Conservation (phyloP, 1,140 invertebrate species). For the Forficula auricularia region DNA sequence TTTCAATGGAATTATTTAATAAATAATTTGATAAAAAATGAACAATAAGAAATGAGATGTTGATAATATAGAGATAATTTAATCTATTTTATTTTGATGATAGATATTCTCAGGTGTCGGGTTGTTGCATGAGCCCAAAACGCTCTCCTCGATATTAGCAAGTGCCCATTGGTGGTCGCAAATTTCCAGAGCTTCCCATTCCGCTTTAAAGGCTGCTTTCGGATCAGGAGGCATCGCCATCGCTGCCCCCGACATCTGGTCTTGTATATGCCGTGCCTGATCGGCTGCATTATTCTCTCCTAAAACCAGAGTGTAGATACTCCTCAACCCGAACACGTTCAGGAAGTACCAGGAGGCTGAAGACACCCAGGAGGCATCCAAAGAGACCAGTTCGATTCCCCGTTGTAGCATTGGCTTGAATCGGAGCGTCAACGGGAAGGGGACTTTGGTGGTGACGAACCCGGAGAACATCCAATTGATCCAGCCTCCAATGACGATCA, state of each 20-base stretch:
- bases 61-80: no score
- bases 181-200: conserved; percentile 97
- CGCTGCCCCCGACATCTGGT: conserved; percentile 93
- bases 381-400: conserved; percentile 82
- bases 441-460: conserved; percentile 97
- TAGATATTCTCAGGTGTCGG: conserved; percentile 22
- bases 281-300: conserved; percentile 98
- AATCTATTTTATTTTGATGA: conserved; percentile 24
- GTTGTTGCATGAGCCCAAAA: conserved; percentile 26
- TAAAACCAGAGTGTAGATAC: conserved; percentile 92
- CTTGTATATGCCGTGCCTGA: conserved; percentile 89
- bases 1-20: no score
- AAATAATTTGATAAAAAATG: no score
- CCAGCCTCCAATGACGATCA: conserved; percentile 98
- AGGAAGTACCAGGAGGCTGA: conserved; percentile 99
- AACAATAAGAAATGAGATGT: no score
- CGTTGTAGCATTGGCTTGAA: conserved; percentile 99
- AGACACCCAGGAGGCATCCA: conserved; percentile 98
- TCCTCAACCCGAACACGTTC: conserved; percentile 95
- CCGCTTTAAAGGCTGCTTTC: conserved; percentile 95
- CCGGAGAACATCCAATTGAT: conserved; percentile 99
- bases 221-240: conserved; percentile 95
- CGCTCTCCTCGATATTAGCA: conserved; percentile 59
- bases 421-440: conserved; percentile 90
- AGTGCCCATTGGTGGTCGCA: conserved; percentile 83